Evolutionary conservation across 2,113 vertebrate species (phyloP).

Genomic region (Halcyon senegalensis): DNA sequence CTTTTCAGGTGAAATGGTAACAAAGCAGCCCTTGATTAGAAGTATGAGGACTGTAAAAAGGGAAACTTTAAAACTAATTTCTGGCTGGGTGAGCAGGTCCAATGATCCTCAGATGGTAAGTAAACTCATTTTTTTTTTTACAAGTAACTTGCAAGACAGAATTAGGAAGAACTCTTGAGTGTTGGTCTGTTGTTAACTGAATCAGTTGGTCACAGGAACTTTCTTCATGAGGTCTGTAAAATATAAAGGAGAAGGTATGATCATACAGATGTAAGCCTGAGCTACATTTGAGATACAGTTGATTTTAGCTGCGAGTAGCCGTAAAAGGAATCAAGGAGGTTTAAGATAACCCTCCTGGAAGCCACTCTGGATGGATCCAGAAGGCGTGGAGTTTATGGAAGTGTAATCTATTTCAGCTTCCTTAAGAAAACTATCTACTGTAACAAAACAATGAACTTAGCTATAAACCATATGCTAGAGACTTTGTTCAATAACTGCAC

Average conservation of each 20-base stretch:
- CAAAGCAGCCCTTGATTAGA: constrained; percentile 96
- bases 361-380: neutral
- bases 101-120: constrained; percentile 99
- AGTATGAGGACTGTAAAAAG: constrained; percentile 99
- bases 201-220: neutral
- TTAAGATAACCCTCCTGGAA: neutral
- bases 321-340: neutral
- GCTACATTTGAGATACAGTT: neutral
- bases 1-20: constrained; percentile 94
- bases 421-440: neutral
- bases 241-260: neutral
- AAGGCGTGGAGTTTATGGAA: neutral
- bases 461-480: neutral
- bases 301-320: neutral
- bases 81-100: constrained; percentile 98
- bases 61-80: constrained; percentile 97
- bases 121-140: neutral
- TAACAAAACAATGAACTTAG: neutral
- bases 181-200: neutral
- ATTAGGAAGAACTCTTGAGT: neutral
- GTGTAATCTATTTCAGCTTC: accelerated
- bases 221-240: neutral
- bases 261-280: neutral
- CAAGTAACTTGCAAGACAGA: neutral
- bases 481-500: neutral